Conservation (phyloP, 37 sponge, comb jelly and placozoan genomes). For the Axinella damicornis region DNA sequence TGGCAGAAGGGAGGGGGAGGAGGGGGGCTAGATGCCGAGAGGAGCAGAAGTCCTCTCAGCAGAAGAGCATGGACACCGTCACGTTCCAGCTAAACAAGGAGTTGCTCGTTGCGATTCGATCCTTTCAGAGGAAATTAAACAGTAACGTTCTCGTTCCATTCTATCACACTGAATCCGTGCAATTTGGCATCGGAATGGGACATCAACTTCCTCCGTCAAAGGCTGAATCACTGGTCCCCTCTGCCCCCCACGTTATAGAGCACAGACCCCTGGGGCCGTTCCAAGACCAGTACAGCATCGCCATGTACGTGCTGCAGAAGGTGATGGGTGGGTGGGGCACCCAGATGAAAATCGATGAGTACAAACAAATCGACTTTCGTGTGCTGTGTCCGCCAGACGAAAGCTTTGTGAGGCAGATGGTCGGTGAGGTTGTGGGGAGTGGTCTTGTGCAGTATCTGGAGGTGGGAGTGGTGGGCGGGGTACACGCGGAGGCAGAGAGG, state of each 20-base stretch:
- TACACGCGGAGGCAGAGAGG: neutral
- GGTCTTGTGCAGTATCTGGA: conserved; percentile 36
- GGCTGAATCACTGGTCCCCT: conserved; percentile 38
- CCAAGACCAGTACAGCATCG: conserved; percentile 55
- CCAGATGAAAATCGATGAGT: conserved; percentile 43
- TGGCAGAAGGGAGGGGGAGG: neutral
- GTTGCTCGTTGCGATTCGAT: conserved; percentile 5
- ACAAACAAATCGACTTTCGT: conserved; percentile 46
- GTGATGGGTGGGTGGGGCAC: conserved; percentile 5
- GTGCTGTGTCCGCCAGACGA: conserved; percentile 58
- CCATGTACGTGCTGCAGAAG: conserved; percentile 62
- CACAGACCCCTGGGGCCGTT: conserved; percentile 62
- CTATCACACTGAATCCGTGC: neutral
- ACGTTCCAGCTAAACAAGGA: conserved; percentile 19
- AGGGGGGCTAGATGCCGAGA: neutral
- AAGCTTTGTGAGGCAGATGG: conserved; percentile 18
- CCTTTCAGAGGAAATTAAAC: conserved; percentile 12
- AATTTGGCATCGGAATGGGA: too few species aligned
- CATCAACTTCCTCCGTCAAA: neutral
- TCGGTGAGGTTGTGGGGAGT: conserved; percentile 4
- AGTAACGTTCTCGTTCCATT: conserved; percentile 48
- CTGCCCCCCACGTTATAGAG: conserved; percentile 44
- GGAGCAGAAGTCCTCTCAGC: neutral
- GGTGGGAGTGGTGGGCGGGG: neutral
- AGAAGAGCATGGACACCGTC: neutral